These are phyloP conservation scores for Scalopus aquaticus DNA, from an alignment of 2,113 vertebrate genomes.

Conservation along the genomic window DNA sequence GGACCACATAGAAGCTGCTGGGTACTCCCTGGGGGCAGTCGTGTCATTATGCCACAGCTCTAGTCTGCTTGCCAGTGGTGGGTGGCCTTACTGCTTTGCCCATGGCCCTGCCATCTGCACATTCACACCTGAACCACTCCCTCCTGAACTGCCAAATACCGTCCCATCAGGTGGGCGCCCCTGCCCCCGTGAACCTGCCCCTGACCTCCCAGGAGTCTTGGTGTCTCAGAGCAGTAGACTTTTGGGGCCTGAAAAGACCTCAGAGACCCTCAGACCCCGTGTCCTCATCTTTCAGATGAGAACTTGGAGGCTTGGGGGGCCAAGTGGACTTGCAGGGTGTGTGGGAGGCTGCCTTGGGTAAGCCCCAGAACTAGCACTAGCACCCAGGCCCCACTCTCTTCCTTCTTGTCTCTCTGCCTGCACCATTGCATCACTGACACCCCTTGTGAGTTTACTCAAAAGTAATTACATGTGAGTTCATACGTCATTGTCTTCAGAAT, in stretches of 20 bases:
- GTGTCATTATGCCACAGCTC: background rate
- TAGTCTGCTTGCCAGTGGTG: background rate
- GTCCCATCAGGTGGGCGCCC: too few relatives aligned
- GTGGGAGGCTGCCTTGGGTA: too few relatives aligned
- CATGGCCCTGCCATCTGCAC: background rate
- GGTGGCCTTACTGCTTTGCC: background rate
- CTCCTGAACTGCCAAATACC: background rate
- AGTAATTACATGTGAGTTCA: background rate
- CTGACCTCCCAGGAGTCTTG: background rate
- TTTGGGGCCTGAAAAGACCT: background rate
- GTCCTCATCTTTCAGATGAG: background rate
- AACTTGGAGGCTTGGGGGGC: background rate
- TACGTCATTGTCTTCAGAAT: background rate
- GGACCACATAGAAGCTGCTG: too few relatives aligned
- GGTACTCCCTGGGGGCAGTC: rapidly evolving
- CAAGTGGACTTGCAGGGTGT: background rate
- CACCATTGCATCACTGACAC: background rate
- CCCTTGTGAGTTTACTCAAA: background rate
- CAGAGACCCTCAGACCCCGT: background rate
- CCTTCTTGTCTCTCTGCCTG: background rate
- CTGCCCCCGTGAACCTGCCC: rapidly evolving
- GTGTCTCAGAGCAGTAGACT: background rate
- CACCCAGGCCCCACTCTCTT: background rate
- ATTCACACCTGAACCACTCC: background rate
- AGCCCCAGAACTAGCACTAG: background rate